Evolutionary conservation across 1,140 invertebrate genomes (phyloP), one percentile per base, ranked within the genome.

Genomic region (Chionoecetes opilio): DNA sequence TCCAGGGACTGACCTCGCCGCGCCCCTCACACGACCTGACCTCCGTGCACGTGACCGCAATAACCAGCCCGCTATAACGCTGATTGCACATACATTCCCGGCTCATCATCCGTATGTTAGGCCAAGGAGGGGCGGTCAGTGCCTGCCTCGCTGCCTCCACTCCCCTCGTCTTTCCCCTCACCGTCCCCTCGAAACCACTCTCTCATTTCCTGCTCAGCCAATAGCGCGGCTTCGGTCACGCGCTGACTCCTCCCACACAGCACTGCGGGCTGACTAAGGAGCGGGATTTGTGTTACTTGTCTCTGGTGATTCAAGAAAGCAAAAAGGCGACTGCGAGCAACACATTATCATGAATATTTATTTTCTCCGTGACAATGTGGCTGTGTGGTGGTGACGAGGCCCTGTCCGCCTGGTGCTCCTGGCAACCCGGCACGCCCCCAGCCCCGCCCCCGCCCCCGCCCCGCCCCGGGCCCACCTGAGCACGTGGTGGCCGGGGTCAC

Each of bases 391-490:
- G 41, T 37, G 9, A 31, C n/a, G 37, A 38, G 3, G 35, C 0
- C 8, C n/a, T 2, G 21, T 37, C 9, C 29, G 29, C 17, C 37
- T 5, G 31, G 21, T 34, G 37, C 41, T 32, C n/a, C 29, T 94
- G 37, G 84, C 75, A 86, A 53, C n/a, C 41, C 31, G 21, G 82
- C 14, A 35, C 90, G 38, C 84, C 94, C 53, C 82, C 26, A 3
- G 90, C n/a, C 86, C 46, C n/a, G 26, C 17, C 21, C 53, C 87
- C 46, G 75, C 84, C 32, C n/a, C n/a, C n/a, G 82, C 89, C 82
- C 88, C 90, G 82, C 94, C 94, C 53, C 90, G 9, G 11, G 90
- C n/a, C 86, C 46, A 95, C 90, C 90, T 95, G 94, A 92, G 84
- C 94, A 95, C 94, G 90, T 95, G 94, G 37, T 92, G 82, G 90